Percentiles rank a stretch among this genome's conserved stretches.
These are phyloP conservation scores for Coracias cyanogaster DNA, from an alignment of 2,797 vertebrate genomes.

Conservation along the genomic window DNA sequence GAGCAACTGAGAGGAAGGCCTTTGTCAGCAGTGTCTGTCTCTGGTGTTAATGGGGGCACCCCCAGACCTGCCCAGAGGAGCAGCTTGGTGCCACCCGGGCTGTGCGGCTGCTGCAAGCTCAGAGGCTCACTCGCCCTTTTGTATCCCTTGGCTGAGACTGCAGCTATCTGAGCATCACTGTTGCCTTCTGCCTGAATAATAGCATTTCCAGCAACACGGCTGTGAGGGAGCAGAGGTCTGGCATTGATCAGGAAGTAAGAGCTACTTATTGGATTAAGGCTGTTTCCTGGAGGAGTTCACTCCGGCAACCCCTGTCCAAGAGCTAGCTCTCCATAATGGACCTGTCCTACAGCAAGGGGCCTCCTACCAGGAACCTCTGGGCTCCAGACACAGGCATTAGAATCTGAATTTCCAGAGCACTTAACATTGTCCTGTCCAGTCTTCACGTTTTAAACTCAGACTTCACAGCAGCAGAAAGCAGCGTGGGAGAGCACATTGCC, in stretches of 20 bases:
- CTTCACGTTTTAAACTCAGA: background rate
- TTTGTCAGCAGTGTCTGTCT: background rate
- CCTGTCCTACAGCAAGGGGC: fast-evolving
- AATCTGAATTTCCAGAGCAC: background rate
- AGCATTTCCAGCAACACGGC: background rate
- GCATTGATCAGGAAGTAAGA: background rate
- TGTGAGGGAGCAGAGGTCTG: background rate
- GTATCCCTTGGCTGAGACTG: background rate
- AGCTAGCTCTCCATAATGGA: background rate
- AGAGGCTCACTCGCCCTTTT: fast-evolving
- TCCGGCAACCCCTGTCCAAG: background rate
- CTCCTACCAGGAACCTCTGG: background rate
- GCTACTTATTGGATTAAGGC: background rate
- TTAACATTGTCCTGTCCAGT: background rate
- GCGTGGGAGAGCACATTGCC: fast-evolving
- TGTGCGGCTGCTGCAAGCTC: background rate
- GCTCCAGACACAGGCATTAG: background rate
- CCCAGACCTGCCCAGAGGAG: background rate
- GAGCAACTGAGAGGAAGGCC: background rate
- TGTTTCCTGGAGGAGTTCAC: background rate
- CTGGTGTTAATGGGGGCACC: background rate
- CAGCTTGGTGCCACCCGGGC: background rate
- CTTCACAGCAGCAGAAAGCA: background rate
- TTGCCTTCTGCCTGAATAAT: background rate
- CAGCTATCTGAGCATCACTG: background rate